Evolutionary conservation across 2,113 vertebrate genomes (phyloP), one percentile per base, ranked within the genome.

Genomic region (Calcarius ornatus): DNA sequence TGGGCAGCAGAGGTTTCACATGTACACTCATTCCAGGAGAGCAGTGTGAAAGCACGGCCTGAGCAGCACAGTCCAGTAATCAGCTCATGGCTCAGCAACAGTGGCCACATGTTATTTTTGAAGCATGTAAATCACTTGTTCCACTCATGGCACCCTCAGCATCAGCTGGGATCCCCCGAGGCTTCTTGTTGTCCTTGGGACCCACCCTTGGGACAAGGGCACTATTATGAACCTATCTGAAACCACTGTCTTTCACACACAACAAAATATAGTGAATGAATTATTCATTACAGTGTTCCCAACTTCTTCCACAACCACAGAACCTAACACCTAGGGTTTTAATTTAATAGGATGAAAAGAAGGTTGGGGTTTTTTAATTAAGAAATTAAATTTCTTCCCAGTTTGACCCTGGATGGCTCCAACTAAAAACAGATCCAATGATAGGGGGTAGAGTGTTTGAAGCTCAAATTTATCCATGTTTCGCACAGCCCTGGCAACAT

Each of bases 261-360:
- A 82, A 53, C 48, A 90, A 90, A 93, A 82, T 30, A 69, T 8
- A 37, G 30, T 10, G 59, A 77, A 66, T 77, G 6, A 77, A 96
- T 73, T 73, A 88, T 81, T 83, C 91, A 78, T 83, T 48, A 54
- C 35, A 73, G 38, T 35, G 33, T 90, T 83, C 63, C 57, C 1
- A 4, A 61, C 33, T 70, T 83, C 35, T 88, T 70, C 59, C 35
- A 81, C 54, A 86, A 83, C 35, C 82, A 86, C 30, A 66, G 72
- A 95, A 92, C 47, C 35, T 78, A 65, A 95, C 47, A 91, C 54
- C 38, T 71, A 66, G 12, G 15, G 10, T 70, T 96, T 96, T 90
- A 93, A 91, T 90, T 88, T 68, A 86, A 88, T n/a, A 47, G 19
- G 15, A 88, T 75, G 43, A 78, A 93, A 94, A 88, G 54, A 78